Evolutionary conservation across 1,140 invertebrate species (phyloP).

Genomic region (Coelopa frigida): DNA sequence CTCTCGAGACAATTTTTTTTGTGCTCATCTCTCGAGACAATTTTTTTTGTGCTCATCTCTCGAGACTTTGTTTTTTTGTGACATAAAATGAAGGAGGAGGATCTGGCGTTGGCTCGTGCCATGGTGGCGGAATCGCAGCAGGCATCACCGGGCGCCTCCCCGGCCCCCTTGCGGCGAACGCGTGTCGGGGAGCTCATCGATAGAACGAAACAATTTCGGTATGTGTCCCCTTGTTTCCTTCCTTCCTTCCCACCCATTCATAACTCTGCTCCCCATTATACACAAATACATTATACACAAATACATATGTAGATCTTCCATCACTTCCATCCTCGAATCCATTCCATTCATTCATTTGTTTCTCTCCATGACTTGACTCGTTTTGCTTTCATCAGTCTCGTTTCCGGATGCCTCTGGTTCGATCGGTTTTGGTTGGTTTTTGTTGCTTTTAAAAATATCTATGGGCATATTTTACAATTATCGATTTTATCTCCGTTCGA

Average conservation of each 20-base stretch:
- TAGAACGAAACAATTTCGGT: constrained; percentile 54
- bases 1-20: neutral
- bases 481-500: no score
- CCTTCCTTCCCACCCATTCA: no score
- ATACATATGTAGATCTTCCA: neutral
- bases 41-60: neutral
- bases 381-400: no score
- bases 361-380: no score
- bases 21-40: neutral
- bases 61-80: neutral
- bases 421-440: no score
- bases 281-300: neutral
- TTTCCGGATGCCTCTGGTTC: no score
- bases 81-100: constrained; percentile 61
- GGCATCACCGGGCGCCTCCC: constrained; percentile 50
- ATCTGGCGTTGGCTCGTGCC: constrained; percentile 56
- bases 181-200: constrained; percentile 47
- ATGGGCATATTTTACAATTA: no score
- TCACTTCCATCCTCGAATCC: no score
- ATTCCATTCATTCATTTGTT: no score
- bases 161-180: constrained; percentile 49
- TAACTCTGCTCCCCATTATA: no score
- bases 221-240: no score
- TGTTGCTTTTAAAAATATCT: no score
- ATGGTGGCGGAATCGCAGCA: constrained; percentile 50